Percentiles rank a stretch among this genome's conserved stretches.
phyloP scores from a whole-genome alignment of 2,113 vertebrate species.

The Delphinus delphis region DNA sequence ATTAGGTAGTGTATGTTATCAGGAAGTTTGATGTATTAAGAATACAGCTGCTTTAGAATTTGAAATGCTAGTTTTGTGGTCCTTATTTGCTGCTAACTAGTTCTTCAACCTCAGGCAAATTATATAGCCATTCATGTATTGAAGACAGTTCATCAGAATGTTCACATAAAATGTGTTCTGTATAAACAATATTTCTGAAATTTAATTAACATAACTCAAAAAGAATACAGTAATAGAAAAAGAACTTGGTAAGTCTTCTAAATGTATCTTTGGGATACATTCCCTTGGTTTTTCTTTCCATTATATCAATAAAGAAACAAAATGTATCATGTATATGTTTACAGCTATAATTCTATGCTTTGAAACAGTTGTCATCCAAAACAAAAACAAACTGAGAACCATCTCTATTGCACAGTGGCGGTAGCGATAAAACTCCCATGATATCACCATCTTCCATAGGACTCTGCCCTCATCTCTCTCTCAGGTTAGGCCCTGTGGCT shows the following conservation, averaged over 20 bases:
- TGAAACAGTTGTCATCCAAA: not conserved
- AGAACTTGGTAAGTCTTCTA: not conserved
- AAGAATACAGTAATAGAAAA: not conserved
- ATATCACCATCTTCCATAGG: not conserved
- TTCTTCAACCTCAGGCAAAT: not conserved
- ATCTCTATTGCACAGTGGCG: not conserved
- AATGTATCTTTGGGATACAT: not conserved
- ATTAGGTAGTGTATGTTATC: not conserved
- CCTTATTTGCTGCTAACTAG: not conserved
- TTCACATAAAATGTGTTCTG: slow-evolving; percentile 33
- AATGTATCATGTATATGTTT: not conserved
- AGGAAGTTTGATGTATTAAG: not conserved
- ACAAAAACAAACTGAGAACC: not conserved
- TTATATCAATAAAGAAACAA: not conserved
- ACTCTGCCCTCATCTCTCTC: not conserved
- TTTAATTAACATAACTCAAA: slow-evolving; percentile 24
- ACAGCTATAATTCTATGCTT: not conserved
- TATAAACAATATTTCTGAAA: slow-evolving; percentile 13
- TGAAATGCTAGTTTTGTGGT: not conserved
- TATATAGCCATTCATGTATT: slow-evolving; percentile 5
- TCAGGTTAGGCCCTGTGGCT: not conserved
- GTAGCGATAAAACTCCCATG: not conserved
- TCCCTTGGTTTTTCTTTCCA: not conserved
- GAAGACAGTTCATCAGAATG: not conserved
- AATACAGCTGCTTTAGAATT: not conserved